phyloP scores from a whole-genome alignment of 1,140 invertebrate genomes.

The Lasioglossum baleicum region DNA sequence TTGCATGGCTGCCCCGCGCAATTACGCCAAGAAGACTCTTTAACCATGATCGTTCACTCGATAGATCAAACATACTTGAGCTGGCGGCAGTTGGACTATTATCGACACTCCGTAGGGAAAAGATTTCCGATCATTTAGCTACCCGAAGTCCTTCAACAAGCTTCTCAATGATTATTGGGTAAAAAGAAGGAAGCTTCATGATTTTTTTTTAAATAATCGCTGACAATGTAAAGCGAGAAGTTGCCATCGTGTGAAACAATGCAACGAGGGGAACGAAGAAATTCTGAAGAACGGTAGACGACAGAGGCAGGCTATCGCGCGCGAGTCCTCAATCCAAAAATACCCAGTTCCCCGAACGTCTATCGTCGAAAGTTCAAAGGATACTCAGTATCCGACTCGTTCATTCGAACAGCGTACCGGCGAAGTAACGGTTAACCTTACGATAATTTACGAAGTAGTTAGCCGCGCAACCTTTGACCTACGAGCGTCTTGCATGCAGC shows the following conservation, averaged over 20 bases:
- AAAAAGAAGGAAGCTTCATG: no score
- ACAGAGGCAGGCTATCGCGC: background rate
- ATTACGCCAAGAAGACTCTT: slow-evolving; percentile 25
- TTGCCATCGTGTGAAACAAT: no score
- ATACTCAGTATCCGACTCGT: slow-evolving; percentile 50
- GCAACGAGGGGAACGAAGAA: background rate
- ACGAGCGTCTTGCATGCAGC: slow-evolving; percentile 67
- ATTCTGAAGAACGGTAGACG: background rate
- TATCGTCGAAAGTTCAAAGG: slow-evolving; percentile 13
- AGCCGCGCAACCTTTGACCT: slow-evolving; percentile 70
- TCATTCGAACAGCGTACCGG: slow-evolving; percentile 36
- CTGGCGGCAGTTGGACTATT: background rate
- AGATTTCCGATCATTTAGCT: background rate
- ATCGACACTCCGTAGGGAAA: background rate
- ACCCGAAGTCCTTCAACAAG: background rate
- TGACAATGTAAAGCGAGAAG: no score
- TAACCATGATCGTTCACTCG: background rate
- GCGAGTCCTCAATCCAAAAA: background rate
- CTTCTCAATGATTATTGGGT: no score
- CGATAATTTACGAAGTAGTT: slow-evolving; percentile 66
- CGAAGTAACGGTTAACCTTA: slow-evolving; percentile 60
- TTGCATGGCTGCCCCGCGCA: slow-evolving; percentile 19
- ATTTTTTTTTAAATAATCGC: no score
- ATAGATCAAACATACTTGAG: slow-evolving; percentile 7
- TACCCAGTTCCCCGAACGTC: background rate